Conservation (phyloP, 2,797 vertebrate species). For the Threskiornis aethiopicus region DNA sequence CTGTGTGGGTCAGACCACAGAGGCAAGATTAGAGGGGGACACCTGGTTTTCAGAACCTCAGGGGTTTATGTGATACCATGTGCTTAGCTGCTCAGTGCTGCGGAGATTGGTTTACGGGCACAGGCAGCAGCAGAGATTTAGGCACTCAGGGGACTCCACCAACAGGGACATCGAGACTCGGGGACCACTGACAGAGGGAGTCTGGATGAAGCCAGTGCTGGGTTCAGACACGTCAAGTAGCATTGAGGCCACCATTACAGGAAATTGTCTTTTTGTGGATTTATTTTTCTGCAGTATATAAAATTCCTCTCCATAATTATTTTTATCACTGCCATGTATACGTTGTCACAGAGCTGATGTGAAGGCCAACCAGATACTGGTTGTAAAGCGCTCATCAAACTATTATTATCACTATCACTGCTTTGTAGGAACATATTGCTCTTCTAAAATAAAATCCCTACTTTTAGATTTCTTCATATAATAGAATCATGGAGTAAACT, state of each 20-base stretch:
- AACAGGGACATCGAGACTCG: accelerated
- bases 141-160: accelerated
- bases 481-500: background rate
- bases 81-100: background rate
- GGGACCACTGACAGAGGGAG: background rate
- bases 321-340: background rate
- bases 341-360: background rate
- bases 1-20: background rate
- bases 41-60: background rate
- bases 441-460: background rate
- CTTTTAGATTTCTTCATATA: background rate
- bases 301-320: background rate
- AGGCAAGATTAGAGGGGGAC: background rate
- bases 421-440: background rate
- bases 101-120: background rate
- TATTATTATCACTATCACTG: background rate
- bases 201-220: background rate
- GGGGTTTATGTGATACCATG: background rate
- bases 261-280: background rate
- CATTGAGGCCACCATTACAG: background rate
- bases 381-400: background rate
- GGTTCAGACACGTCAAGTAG: background rate
- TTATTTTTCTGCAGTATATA: background rate
- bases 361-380: background rate
- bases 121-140: background rate